Evolutionary conservation across 2,113 vertebrate species (phyloP).

Genomic region (Apistogramma diplotaenia): DNA sequence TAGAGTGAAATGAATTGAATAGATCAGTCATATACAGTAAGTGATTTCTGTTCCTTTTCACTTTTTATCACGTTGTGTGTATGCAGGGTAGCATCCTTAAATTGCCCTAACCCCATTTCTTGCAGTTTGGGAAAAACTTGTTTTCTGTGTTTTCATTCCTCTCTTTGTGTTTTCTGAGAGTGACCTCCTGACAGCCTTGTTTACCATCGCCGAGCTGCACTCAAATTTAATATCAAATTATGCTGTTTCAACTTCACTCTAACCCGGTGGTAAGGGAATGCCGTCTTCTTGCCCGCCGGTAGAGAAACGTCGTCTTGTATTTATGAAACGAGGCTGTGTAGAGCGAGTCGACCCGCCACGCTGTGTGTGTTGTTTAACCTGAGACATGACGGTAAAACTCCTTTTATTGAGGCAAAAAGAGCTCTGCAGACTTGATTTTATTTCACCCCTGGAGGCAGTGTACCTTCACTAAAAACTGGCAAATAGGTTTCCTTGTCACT

Average conservation of each 20-base stretch:
- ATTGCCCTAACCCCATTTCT: not conserved
- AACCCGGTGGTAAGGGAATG: not conserved
- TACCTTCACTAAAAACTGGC: constrained; percentile 1
- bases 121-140: not conserved
- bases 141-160: not conserved
- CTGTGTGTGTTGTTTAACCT: not conserved
- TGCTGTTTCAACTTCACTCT: constrained; percentile 5
- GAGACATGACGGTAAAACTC: not conserved
- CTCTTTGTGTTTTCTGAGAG: not conserved
- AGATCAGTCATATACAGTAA: no score
- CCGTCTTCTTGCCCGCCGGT: not conserved
- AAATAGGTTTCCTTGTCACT: constrained; percentile 33
- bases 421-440: not conserved
- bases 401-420: not conserved
- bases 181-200: not conserved
- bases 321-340: not conserved
- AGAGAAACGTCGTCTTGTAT: constrained; percentile 5
- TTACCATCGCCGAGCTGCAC: not conserved
- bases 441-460: not conserved
- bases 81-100: not conserved
- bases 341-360: not conserved
- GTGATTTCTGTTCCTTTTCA: not conserved
- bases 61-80: not conserved
- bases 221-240: not conserved
- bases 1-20: not conserved